A percentile compares a stretch with the other conserved stretches of the same genome.
Conservation (phyloP, 2,113 vertebrate genomes). For the Polyodon spathula region DNA sequence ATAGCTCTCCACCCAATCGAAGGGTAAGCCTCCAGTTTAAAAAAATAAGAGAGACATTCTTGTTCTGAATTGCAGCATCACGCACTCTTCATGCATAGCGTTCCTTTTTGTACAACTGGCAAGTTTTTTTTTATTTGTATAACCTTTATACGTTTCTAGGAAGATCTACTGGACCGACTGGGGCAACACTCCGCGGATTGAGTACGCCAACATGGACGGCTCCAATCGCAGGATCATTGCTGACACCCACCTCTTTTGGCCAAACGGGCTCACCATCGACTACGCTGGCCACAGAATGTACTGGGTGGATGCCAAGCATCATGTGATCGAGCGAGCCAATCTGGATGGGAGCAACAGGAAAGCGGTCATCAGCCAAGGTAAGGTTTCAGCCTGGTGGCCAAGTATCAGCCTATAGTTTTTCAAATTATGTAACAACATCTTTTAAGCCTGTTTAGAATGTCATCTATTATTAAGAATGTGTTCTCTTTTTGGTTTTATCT, state of each 20-base stretch:
- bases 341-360: conserved; percentile 90
- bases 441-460: too few species aligned
- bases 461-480: too few species aligned
- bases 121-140: neutral
- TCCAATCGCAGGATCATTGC: conserved; percentile 84
- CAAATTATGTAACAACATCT: too few species aligned
- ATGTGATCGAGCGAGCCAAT: conserved; percentile 91
- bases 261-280: conserved; percentile 94
- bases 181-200: conserved; percentile 95
- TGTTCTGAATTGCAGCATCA: neutral
- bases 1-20: conserved; percentile 93
- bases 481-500: too few species aligned
- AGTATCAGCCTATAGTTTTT: neutral
- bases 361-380: conserved; percentile 95
- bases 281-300: conserved; percentile 91
- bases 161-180: conserved; percentile 99
- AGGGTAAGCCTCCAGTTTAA: conserved; percentile 66
- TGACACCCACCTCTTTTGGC: conserved; percentile 95
- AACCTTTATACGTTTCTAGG: conserved; percentile 39
- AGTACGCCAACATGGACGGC: conserved; percentile 94
- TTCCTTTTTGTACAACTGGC: neutral
- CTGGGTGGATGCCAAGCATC: conserved; percentile 97
- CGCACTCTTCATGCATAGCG: too few species aligned
- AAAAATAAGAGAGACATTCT: too few species aligned
- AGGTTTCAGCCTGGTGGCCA: neutral